Percentiles rank a stretch among this genome's conserved stretches.
Conservation (phyloP, 2,888 invertebrate genomes). For the Pammene aurita region DNA sequence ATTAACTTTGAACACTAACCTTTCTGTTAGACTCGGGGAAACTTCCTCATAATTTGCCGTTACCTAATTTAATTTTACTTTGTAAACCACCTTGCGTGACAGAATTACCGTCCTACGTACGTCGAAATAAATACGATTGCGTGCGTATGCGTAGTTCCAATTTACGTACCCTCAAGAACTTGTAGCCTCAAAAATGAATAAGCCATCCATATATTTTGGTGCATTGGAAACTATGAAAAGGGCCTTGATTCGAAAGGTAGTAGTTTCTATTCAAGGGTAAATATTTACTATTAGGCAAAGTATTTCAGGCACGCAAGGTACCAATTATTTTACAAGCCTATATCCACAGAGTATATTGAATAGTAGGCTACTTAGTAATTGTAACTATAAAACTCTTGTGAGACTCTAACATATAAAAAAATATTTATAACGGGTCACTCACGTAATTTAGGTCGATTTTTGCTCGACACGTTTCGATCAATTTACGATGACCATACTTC, state of each 20-base stretch:
- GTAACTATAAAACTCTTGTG: too few species aligned
- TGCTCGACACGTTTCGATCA: too few species aligned
- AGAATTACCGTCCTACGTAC: not conserved
- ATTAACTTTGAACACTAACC: slow-evolving; percentile 1
- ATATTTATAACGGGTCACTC: too few species aligned
- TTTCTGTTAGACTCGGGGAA: not conserved
- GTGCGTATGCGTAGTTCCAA: not conserved
- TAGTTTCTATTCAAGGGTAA: not conserved
- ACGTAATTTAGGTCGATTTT: too few species aligned
- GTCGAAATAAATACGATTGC: not conserved
- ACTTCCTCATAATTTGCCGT: not conserved
- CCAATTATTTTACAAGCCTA: too few species aligned
- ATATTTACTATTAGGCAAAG: not conserved
- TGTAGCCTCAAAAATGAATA: slow-evolving; percentile 24
- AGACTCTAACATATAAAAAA: too few species aligned
- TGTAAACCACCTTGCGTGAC: slow-evolving; percentile 17
- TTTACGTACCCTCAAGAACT: slow-evolving; percentile 3
- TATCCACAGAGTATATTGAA: not conserved
- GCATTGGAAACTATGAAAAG: slow-evolving; percentile 7
- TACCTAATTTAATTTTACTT: slow-evolving; percentile 3
- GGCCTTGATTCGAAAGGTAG: not conserved
- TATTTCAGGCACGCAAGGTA: slow-evolving; percentile 3
- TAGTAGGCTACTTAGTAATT: too few species aligned
- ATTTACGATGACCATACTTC: too few species aligned
- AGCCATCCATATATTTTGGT: slow-evolving; percentile 15